A percentile compares a stretch with the other conserved stretches of the same genome.
phyloP scores from a whole-genome alignment of 2,113 vertebrate species.

The Brienomyrus brachyistius region DNA sequence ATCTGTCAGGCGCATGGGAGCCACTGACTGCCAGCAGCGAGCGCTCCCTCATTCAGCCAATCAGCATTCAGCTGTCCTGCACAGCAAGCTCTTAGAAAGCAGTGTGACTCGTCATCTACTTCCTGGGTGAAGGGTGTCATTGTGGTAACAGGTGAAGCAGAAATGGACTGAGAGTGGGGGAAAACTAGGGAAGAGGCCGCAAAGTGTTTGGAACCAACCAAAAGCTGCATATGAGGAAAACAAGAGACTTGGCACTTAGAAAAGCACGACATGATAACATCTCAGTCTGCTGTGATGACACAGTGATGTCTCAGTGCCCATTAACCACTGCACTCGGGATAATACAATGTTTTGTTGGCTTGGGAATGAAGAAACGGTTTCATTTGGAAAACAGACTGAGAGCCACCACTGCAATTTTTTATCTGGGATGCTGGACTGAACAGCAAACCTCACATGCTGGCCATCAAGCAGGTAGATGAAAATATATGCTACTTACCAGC shows the following conservation, averaged over 20 bases:
- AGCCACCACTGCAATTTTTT: background rate
- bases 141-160: slow-evolving; percentile 6
- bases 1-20: background rate
- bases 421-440: background rate
- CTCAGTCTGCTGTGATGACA: background rate
- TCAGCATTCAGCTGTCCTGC: background rate
- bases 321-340: background rate
- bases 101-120: background rate
- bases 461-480: background rate
- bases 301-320: background rate
- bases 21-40: background rate
- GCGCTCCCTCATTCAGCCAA: background rate
- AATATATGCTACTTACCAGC: background rate
- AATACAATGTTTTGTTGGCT: background rate
- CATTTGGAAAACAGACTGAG: background rate
- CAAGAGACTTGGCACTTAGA: background rate
- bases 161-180: background rate
- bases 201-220: background rate
- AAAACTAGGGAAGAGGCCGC: background rate
- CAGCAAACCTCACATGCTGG: background rate
- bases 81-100: background rate
- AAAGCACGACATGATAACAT: background rate
- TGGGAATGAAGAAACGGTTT: background rate
- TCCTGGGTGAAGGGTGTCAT: slow-evolving; percentile 1
- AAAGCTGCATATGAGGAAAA: background rate